Base-by-base conservation (phyloP, 2,888 invertebrate genomes). In the Malthinus flaveolus region DNA sequence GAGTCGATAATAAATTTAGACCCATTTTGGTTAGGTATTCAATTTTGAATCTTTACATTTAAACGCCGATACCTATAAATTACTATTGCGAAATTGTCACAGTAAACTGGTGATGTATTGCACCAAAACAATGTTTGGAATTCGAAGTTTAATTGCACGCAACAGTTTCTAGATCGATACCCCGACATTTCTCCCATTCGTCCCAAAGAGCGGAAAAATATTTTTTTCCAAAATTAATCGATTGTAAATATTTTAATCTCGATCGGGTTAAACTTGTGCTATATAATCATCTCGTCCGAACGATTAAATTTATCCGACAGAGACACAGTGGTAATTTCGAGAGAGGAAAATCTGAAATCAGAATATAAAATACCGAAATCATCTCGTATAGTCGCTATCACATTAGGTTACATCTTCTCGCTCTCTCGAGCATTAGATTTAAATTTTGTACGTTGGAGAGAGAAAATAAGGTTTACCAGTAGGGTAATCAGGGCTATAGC, bases 341-440 rank as follows among this genome's bases (percentile, higher is more conserved):
- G 23, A 23, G 42, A 32, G 54, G 44, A 31, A 49, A 49, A 55
- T 54, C 51, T 54, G 49, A 13, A 57, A 39, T 49, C 33, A 32
- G 57, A 57, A 63, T 60, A 56, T 59, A 61, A 63, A 63, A 54
- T 59, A 48, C 47, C 42, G 51, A 57, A 61, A 61, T 58, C 55
- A 49, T 54, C 51, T 48, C 52, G 32, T 32, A 31, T 13, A 42
- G 39, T 42, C 53, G 44, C 39, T 45, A 35, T 15, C 52, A 34
- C 52, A 34, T 52, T 52, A 32, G 48, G 48, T 35, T 44, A 33
- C 32, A 34, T 46, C 12, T 39, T 13, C 23, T 13, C 39, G 42
- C 35, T 52, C 50, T 31, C n/a, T 32, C 10, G 35, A 32, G 32
- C 12, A 6, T 45, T 9, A 5, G 1, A 12, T 11, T 10, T 33